A percentile compares a stretch with the other conserved stretches of the same genome.
phyloP scores from a whole-genome alignment of 2,888 invertebrate species.

The Theretra japonica region DNA sequence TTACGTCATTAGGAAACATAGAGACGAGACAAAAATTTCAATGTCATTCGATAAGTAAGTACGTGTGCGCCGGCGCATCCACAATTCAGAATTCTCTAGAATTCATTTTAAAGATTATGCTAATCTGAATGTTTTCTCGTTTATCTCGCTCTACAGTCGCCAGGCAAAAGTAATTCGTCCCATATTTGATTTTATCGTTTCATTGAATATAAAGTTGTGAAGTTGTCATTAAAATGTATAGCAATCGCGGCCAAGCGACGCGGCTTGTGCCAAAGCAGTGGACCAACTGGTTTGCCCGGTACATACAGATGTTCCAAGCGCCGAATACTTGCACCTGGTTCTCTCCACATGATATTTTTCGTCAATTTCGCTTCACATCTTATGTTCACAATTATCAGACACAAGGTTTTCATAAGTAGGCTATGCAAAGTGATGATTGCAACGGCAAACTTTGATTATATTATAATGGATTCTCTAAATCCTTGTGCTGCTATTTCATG shows the following conservation, averaged over 20 bases:
- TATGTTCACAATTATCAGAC: conserved; percentile 57
- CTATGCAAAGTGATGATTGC: conserved; percentile 49
- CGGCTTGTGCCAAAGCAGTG: conserved; percentile 45
- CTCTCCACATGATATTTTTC: conserved; percentile 41
- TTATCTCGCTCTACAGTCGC: background rate
- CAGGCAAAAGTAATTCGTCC: background rate
- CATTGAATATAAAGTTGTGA: conserved; percentile 10
- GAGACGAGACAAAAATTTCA: conserved; percentile 26
- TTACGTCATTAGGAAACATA: conserved; percentile 21
- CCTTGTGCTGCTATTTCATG: background rate
- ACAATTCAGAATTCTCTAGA: background rate
- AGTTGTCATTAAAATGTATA: conserved; percentile 27
- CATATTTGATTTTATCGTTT: conserved; percentile 9
- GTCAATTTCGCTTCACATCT: conserved; percentile 51
- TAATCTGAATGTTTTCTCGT: background rate
- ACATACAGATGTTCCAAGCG: conserved; percentile 51
- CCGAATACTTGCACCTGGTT: conserved; percentile 51
- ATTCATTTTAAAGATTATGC: background rate
- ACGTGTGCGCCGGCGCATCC: background rate
- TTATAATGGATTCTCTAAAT: conserved; percentile 4
- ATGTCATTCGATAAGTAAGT: conserved; percentile 10
- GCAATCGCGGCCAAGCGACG: conserved; percentile 32
- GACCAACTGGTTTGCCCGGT: conserved; percentile 57
- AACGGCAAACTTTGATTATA: conserved; percentile 44
- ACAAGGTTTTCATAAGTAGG: conserved; percentile 66